Base-by-base conservation (phyloP, 2,888 invertebrate genomes). In the Unio delphinus region DNA sequence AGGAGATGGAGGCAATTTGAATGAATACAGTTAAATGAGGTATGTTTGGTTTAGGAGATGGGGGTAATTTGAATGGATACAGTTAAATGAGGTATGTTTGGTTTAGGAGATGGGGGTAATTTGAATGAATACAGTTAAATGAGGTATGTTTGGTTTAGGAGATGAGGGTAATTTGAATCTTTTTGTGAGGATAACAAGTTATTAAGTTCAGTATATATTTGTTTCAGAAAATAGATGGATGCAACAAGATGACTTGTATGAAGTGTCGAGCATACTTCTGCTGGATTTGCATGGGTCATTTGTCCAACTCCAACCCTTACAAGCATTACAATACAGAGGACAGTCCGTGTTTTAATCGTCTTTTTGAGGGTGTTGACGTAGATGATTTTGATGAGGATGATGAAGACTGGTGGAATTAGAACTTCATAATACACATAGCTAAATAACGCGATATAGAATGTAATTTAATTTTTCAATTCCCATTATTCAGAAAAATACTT, bases 241-340 rank as follows among this genome's bases (percentile, higher is more conserved):
- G 94, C 83, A 94, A 94, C 88, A 94, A 94, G 90, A 93, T 94
- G 92, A 90, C 91, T 0, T 94, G 94, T 83, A 91, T 91, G 83
- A 92, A 92, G 73, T 94, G 94, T 82, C 90, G 91, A 28, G 90
- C 92, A 0, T 92, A 90, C 79, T 94, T 94, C 88, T 94, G 94
- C 84, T 94, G 93, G 93, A 79, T 93, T 20, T 94, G 94, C 81
- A 76, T 81, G 56, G 68, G 73, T 2, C 80, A 87, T 28, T 87
- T 94, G 60, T 89, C 91, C 72, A 86, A 87, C 3, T 80, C 84
- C 7, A 90, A 90, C 76, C 94, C 93, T 0, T 93, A 94, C 83
- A 73, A 82, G 4, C 94, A 94, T 84, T 94, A 91, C 84, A 91
- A 89, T 74, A 86, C 90, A 77, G 83, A 89, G 0, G 73, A 71